These are phyloP conservation scores for Macrosoma leucophasiata DNA, from an alignment of 2,888 invertebrate genomes.

Conservation along the genomic window DNA sequence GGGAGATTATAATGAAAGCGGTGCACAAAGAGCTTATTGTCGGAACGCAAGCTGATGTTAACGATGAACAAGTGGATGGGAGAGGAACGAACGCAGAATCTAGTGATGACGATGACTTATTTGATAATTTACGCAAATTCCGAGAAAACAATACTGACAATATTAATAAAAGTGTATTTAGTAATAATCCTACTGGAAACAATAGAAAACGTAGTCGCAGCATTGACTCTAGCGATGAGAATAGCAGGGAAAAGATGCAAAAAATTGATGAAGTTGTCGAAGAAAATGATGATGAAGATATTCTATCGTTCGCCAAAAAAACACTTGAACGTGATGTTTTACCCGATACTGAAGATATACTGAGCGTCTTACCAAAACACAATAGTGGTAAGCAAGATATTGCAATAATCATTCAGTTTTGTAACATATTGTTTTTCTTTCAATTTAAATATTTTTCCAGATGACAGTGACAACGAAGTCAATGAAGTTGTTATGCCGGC, in stretches of 20 bases:
- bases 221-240: slow-evolving; percentile 41
- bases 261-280: slow-evolving; percentile 46
- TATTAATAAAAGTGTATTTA: slow-evolving; percentile 7
- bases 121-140: slow-evolving; percentile 59
- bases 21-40: slow-evolving; percentile 68
- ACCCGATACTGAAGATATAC: slow-evolving; percentile 59
- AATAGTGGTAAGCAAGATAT: slow-evolving; percentile 42
- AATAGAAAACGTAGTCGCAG: slow-evolving; percentile 53
- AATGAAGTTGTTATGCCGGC: slow-evolving; percentile 41
- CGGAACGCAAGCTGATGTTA: slow-evolving; percentile 25
- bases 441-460: too few relatives aligned
- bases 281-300: slow-evolving; percentile 46
- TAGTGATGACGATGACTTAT: slow-evolving; percentile 51
- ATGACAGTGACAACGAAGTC: slow-evolving; percentile 48
- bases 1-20: slow-evolving; percentile 73
- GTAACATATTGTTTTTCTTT: too few relatives aligned
- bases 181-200: slow-evolving; percentile 27
- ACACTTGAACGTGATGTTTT: slow-evolving; percentile 52
- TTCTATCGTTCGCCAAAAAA: slow-evolving; percentile 62
- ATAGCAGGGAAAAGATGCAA: slow-evolving; percentile 47
- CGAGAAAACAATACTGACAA: slow-evolving; percentile 32
- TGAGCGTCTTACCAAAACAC: slow-evolving; percentile 39
- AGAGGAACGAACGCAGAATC: slow-evolving; percentile 21
- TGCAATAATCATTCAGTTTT: too few relatives aligned
- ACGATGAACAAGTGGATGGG: slow-evolving; percentile 12